Evolutionary conservation across 1,140 invertebrate genomes (phyloP).

Genomic region (Drosophila melanogaster): DNA sequence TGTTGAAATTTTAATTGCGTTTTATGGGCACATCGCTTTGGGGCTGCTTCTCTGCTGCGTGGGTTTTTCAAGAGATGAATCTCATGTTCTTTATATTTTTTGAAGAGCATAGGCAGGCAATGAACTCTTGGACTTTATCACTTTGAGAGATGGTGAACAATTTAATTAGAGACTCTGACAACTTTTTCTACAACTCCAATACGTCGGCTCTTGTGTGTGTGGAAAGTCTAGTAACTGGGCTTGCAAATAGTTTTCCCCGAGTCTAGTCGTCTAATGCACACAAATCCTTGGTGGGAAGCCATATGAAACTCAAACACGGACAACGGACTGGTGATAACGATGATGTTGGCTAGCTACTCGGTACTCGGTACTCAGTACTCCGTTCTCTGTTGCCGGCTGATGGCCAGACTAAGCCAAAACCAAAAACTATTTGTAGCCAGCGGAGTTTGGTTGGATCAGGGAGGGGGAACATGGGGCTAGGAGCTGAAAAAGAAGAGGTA

Average conservation of each 20-base stretch:
- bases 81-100: neutral
- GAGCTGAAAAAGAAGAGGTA: conserved; percentile 2
- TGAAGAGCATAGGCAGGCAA: conserved; percentile 9
- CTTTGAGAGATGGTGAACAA: conserved; percentile 34
- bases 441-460: conserved; percentile 12
- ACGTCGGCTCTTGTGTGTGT: neutral
- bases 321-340: conserved; percentile 72
- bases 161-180: conserved; percentile 47
- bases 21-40: conserved; percentile 53
- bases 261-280: conserved; percentile 57
- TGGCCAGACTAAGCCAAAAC: conserved; percentile 40
- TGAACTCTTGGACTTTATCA: conserved; percentile 44
- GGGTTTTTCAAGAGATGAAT: conserved; percentile 10
- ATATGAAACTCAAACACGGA: conserved; percentile 73
- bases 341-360: conserved; percentile 62
- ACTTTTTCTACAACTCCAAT: conserved; percentile 21
- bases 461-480: neutral
- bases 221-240: conserved; percentile 17
- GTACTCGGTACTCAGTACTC: conserved; percentile 6
- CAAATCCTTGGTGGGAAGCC: conserved; percentile 74
- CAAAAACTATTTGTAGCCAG: conserved; percentile 66
- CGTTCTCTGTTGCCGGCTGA: neutral
- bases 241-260: conserved; percentile 35
- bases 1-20: conserved; percentile 75
- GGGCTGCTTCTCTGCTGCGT: neutral